Evolutionary conservation across 1,140 invertebrate genomes (phyloP).

Genomic region (Drosophila persimilis): DNA sequence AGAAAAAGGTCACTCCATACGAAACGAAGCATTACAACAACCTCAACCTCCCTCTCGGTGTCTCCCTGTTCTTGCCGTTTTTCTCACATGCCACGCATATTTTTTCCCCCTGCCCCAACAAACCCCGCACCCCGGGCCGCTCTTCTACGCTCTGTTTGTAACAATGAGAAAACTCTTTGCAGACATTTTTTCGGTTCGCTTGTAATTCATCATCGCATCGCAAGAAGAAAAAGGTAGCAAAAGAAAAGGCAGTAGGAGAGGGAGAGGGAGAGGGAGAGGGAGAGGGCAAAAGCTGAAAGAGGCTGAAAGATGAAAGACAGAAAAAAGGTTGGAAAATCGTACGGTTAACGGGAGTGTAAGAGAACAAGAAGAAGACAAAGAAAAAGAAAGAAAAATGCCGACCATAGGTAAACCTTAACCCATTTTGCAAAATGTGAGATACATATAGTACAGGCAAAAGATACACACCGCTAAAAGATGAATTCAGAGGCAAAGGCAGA

Average conservation of each 20-base stretch:
- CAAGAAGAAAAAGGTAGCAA: constrained; percentile 42
- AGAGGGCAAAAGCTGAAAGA: too few species aligned
- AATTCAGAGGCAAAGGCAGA: background rate
- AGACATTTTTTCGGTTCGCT: constrained; percentile 51
- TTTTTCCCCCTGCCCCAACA: constrained; percentile 26
- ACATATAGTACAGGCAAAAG: constrained; percentile 17
- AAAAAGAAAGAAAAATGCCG: constrained; percentile 33
- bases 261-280: background rate
- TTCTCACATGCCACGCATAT: constrained; percentile 76
- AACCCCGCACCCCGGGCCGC: background rate
- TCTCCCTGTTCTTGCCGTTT: constrained; percentile 53
- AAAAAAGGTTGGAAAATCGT: constrained; percentile 23
- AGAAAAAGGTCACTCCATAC: constrained; percentile 65
- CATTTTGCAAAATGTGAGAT: constrained; percentile 31
- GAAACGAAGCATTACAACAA: constrained; percentile 55
- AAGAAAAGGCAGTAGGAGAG: constrained; percentile 23
- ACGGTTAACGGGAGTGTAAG: constrained; percentile 19
- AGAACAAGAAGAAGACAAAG: background rate
- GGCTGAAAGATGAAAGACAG: too few species aligned
- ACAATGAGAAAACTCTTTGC: constrained; percentile 55
- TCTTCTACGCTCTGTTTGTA: constrained; percentile 10
- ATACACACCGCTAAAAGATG: background rate
- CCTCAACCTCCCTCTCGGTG: constrained; percentile 35
- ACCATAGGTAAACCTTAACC: constrained; percentile 61
- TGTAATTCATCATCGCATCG: constrained; percentile 63